Evolutionary conservation across 2,888 invertebrate genomes (phyloP).

Genomic region (Ectemnius continuus): DNA sequence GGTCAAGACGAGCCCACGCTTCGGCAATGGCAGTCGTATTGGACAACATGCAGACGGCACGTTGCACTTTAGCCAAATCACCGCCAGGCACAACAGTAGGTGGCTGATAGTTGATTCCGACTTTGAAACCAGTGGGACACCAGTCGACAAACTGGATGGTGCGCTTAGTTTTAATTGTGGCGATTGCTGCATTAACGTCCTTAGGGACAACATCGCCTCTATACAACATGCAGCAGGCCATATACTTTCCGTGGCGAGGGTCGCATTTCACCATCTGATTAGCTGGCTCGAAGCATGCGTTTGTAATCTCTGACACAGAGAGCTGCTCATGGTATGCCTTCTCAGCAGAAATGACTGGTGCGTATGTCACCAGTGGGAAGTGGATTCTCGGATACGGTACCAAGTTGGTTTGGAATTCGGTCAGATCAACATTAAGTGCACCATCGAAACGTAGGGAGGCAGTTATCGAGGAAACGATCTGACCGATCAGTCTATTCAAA

Average conservation of each 20-base stretch:
- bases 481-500: slow-evolving; percentile 96
- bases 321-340: slow-evolving; percentile 97
- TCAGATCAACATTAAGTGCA: slow-evolving; percentile 92
- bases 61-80: slow-evolving; percentile 95
- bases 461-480: slow-evolving; percentile 95
- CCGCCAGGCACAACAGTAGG: slow-evolving; percentile 97
- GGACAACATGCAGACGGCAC: slow-evolving; percentile 98
- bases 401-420: slow-evolving; percentile 94
- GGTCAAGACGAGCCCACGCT: slow-evolving; percentile 97
- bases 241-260: slow-evolving; percentile 94
- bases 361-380: slow-evolving; percentile 95
- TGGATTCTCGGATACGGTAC: slow-evolving; percentile 98
- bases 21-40: slow-evolving; percentile 98
- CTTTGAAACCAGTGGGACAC: slow-evolving; percentile 91
- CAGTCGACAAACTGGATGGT: slow-evolving; percentile 96
- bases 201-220: slow-evolving; percentile 97
- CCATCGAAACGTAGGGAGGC: slow-evolving; percentile 95
- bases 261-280: slow-evolving; percentile 98
- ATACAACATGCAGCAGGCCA: slow-evolving; percentile 98
- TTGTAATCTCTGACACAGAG: slow-evolving; percentile 95
- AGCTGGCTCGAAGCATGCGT: slow-evolving; percentile 96
- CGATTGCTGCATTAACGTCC: slow-evolving; percentile 97
- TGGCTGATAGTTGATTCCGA: slow-evolving; percentile 96
- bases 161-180: slow-evolving; percentile 96
- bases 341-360: slow-evolving; percentile 95